Conservation (phyloP, 2,113 vertebrate genomes). For the Genyomyrus donnyi region DNA sequence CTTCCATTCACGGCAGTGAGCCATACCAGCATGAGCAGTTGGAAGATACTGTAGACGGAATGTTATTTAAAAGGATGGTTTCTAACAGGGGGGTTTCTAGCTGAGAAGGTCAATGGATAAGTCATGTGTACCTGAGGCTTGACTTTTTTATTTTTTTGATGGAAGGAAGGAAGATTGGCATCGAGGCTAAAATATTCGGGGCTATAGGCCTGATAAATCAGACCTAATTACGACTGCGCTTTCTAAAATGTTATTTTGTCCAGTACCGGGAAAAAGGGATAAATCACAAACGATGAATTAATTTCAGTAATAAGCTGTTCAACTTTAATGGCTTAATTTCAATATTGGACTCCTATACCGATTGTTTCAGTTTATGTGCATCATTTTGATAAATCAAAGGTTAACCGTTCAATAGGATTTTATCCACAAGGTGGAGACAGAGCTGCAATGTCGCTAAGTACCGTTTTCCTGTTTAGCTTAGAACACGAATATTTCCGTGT, state of each 20-base stretch:
- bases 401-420: not conserved
- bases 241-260: not conserved
- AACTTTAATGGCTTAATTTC: not conserved
- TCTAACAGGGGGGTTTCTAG: no score
- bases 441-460: not conserved
- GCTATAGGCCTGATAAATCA: no score
- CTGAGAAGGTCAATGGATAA: no score
- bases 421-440: not conserved
- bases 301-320: not conserved
- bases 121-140: no score
- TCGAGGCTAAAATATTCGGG: no score
- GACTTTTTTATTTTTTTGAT: no score
- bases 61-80: not conserved
- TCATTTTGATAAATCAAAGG: not conserved
- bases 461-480: not conserved
- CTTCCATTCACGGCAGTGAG: not conserved
- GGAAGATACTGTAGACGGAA: not conserved
- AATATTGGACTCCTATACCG: not conserved
- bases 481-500: not conserved
- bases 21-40: not conserved
- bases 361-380: not conserved
- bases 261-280: not conserved
- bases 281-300: not conserved
- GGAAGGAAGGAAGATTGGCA: no score
- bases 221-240: not conserved